Percentiles rank a stretch among this genome's conserved stretches.
phyloP scores from a whole-genome alignment of 2,888 invertebrate species.

The Agriopis aurantiaria region DNA sequence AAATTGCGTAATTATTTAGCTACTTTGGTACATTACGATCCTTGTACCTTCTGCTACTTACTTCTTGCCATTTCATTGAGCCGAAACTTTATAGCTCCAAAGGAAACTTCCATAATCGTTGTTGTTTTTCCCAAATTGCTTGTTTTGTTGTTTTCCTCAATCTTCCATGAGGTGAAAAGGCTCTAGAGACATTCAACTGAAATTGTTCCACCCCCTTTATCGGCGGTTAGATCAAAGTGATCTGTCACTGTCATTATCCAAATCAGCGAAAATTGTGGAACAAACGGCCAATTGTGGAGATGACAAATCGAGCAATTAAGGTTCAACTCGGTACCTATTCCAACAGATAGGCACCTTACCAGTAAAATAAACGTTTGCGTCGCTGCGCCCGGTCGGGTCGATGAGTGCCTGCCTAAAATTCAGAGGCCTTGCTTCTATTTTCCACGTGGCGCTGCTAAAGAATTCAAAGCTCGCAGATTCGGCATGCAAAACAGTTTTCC shows the following conservation, averaged over 20 bases:
- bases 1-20: not conserved
- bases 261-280: slow-evolving; percentile 30
- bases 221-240: slow-evolving; percentile 29
- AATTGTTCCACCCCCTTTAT: slow-evolving; percentile 24
- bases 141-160: slow-evolving; percentile 30
- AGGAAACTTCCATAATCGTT: slow-evolving; percentile 18
- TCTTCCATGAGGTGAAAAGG: slow-evolving; percentile 15
- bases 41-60: not conserved
- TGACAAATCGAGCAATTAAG: slow-evolving; percentile 33
- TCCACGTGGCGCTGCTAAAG: slow-evolving; percentile 31
- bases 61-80: not conserved
- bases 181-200: slow-evolving; percentile 11
- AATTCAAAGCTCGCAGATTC: slow-evolving; percentile 39
- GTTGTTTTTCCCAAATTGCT: slow-evolving; percentile 16
- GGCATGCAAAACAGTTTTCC: slow-evolving; percentile 40
- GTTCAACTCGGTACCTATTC: slow-evolving; percentile 24
- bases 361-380: slow-evolving; percentile 6
- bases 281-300: slow-evolving; percentile 29
- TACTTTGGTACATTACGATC: not conserved
- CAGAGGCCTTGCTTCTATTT: slow-evolving; percentile 29
- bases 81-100: not conserved
- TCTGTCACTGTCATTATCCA: slow-evolving; percentile 33
- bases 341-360: slow-evolving; percentile 12
- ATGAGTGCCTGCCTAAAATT: slow-evolving; percentile 16
- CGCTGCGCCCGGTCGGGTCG: not conserved